Evolutionary conservation across 2,113 vertebrate genomes (phyloP).

Genomic region (Ameiurus melas): DNA sequence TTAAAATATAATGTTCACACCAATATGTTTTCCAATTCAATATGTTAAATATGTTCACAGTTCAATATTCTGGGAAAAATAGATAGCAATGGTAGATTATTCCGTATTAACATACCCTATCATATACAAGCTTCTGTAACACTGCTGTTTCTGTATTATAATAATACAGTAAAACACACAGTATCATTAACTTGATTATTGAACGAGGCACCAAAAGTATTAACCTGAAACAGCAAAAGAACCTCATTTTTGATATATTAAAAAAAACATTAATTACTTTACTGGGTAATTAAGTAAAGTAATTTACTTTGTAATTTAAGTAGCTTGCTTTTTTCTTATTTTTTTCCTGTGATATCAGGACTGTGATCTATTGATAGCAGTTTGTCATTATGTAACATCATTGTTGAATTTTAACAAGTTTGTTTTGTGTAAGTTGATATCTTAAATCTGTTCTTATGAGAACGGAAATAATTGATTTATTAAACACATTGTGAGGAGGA

Average conservation of each 20-base stretch:
- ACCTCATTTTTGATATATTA: neutral
- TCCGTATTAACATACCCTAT: neutral
- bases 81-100: neutral
- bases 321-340: neutral
- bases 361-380: neutral
- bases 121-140: neutral
- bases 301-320: neutral
- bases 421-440: neutral
- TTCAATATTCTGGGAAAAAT: neutral
- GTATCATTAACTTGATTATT: neutral
- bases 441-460: neutral
- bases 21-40: neutral
- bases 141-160: neutral
- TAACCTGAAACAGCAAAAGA: neutral
- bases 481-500: neutral
- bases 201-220: neutral
- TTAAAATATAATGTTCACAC: neutral
- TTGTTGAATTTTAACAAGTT: neutral
- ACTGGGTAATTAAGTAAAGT: neutral
- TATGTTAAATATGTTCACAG: neutral
- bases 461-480: neutral
- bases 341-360: neutral
- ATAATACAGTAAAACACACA: neutral
- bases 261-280: neutral
- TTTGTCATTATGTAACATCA: neutral